A percentile compares a stretch with the other conserved stretches of the same genome.
Conservation (phyloP, 2,888 invertebrate genomes). For the Cinara cedri region DNA sequence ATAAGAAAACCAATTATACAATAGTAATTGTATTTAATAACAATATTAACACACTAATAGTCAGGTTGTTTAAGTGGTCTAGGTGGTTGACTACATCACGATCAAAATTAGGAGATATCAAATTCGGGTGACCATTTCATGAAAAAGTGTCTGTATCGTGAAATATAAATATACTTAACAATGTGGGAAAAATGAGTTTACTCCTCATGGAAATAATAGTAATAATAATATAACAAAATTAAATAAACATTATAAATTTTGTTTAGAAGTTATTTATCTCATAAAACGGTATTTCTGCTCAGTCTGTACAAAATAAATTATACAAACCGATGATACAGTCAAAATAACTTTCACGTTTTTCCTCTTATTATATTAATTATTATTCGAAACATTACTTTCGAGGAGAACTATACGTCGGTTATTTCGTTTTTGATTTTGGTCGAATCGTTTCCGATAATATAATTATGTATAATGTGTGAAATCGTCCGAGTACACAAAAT, state of each 20-base stretch:
- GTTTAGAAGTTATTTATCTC: slow-evolving; percentile 2
- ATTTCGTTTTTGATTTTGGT: slow-evolving; percentile 1
- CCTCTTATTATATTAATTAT: slow-evolving; percentile 29
- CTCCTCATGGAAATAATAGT: no score
- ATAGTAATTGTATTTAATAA: no score
- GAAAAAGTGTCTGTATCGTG: no score
- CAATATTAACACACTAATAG: no score
- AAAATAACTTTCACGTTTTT: slow-evolving; percentile 27
- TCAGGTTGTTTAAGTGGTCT: no score
- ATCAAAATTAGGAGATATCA: no score
- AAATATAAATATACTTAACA: no score
- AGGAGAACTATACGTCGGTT: not conserved
- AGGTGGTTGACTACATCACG: no score
- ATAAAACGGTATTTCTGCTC: not conserved
- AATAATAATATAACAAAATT: no score
- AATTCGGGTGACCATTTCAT: no score
- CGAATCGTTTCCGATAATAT: slow-evolving; percentile 5
- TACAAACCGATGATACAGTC: not conserved
- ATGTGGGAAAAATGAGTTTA: no score
- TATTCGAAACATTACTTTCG: not conserved
- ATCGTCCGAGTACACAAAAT: not conserved
- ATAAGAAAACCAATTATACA: no score
- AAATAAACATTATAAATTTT: not conserved
- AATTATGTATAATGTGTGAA: slow-evolving; percentile 21
- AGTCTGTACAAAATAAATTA: not conserved